Percentiles rank a stretch among this genome's conserved stretches.
These are phyloP conservation scores for Parazoanthus darwini DNA, from an alignment of 92 coral and sea anemone species.

Conservation along the genomic window DNA sequence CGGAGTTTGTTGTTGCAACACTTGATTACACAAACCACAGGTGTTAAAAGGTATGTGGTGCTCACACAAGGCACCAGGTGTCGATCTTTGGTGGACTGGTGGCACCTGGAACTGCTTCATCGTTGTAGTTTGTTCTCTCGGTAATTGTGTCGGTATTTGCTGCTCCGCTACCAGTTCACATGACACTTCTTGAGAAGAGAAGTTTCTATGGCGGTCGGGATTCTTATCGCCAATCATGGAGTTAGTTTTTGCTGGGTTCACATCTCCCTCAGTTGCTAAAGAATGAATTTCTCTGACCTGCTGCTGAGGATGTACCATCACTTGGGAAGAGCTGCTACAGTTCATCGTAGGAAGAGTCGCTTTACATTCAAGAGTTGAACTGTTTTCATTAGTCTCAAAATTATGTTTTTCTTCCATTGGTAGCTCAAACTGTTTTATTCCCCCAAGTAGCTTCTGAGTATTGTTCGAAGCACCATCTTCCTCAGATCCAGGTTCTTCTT, in stretches of 20 bases:
- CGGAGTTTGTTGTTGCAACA: constrained; percentile 10
- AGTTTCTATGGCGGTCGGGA: background rate
- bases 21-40: background rate
- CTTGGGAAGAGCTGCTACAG: background rate
- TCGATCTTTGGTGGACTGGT: constrained; percentile 24
- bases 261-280: background rate
- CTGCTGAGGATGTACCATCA: background rate
- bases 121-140: constrained; percentile 3
- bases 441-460: background rate
- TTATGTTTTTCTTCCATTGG: background rate
- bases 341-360: background rate
- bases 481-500: constrained; percentile 36
- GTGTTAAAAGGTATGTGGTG: constrained; percentile 7
- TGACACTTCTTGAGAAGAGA: background rate
- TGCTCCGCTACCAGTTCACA: background rate
- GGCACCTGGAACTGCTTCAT: constrained; percentile 9
- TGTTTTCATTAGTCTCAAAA: background rate
- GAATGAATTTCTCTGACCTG: background rate
- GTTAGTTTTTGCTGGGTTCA: background rate
- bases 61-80: constrained; percentile 7
- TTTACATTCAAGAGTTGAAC: background rate
- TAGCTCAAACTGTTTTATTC: background rate
- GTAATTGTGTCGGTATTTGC: background rate
- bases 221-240: background rate
- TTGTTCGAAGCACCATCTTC: constrained; percentile 34